These are phyloP conservation scores for Cuniculus paca DNA, from an alignment of 2,797 vertebrate genomes.

Conservation along the genomic window DNA sequence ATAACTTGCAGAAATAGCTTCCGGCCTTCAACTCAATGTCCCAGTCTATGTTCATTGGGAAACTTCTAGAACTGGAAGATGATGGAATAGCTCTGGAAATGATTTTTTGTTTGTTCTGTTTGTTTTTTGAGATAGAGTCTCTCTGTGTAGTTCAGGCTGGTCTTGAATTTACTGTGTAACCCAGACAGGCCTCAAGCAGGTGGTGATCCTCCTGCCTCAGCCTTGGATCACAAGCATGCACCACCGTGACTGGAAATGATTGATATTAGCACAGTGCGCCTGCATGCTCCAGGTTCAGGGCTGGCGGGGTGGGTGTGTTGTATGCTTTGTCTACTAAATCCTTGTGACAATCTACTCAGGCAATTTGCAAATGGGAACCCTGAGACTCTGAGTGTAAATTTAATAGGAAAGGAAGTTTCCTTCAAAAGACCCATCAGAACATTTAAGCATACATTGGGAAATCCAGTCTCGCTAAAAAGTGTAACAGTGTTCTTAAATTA, in stretches of 20 bases:
- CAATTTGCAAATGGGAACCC: background rate
- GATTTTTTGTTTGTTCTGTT: background rate
- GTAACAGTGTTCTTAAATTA: background rate
- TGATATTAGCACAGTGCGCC: background rate
- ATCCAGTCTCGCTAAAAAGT: slow-evolving; percentile 20
- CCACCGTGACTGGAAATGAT: background rate
- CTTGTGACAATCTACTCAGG: background rate
- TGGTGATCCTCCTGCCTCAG: background rate
- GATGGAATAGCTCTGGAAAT: background rate
- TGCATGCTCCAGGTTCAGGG: background rate
- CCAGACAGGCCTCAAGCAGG: background rate
- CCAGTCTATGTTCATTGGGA: background rate
- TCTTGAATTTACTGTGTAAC: background rate
- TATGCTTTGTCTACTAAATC: background rate
- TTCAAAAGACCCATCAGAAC: background rate
- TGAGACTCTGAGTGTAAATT: background rate
- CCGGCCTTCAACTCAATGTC: background rate
- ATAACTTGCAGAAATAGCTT: background rate
- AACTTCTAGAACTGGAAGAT: background rate
- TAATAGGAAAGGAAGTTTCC: background rate
- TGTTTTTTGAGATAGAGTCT: background rate
- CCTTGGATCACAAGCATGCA: background rate
- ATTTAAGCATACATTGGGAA: background rate
- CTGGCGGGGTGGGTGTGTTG: background rate
- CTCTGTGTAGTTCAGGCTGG: background rate